phyloP scores from a whole-genome alignment of 2,113 vertebrate genomes.

The Zosterops japonicus region DNA sequence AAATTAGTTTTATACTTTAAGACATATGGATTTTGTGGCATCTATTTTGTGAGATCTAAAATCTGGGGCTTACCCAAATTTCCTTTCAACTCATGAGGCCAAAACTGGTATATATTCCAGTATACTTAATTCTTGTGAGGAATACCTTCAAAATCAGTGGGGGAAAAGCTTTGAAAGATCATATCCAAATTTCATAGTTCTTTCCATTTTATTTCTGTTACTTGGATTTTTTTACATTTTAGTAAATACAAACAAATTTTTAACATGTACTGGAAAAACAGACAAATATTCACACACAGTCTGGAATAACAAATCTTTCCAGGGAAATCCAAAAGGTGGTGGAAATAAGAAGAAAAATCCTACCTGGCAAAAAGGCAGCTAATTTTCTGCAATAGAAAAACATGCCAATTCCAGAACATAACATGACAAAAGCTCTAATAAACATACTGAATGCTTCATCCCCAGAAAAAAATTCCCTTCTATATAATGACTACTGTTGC shows the following conservation, averaged over 20 bases:
- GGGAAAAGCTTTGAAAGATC: not conserved
- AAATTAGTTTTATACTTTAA: not conserved
- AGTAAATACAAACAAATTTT: not conserved
- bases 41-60: not conserved
- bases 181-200: not conserved
- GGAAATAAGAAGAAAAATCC: not conserved
- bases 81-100: not conserved
- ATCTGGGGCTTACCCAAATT: not conserved
- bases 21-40: not conserved
- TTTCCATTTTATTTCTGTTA: not conserved
- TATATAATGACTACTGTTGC: not conserved
- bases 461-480: not conserved
- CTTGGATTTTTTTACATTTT: not conserved
- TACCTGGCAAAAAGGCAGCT: not conserved
- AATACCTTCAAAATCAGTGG: not conserved
- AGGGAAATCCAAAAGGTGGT: not conserved
- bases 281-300: not conserved
- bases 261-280: not conserved
- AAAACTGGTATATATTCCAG: not conserved
- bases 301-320: not conserved
- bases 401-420: not conserved
- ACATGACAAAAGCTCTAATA: not conserved
- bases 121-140: not conserved
- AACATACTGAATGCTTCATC: not conserved
- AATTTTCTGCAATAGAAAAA: not conserved